Evolutionary conservation across 2,797 vertebrate species (phyloP).

Genomic region (Manis javanica): DNA sequence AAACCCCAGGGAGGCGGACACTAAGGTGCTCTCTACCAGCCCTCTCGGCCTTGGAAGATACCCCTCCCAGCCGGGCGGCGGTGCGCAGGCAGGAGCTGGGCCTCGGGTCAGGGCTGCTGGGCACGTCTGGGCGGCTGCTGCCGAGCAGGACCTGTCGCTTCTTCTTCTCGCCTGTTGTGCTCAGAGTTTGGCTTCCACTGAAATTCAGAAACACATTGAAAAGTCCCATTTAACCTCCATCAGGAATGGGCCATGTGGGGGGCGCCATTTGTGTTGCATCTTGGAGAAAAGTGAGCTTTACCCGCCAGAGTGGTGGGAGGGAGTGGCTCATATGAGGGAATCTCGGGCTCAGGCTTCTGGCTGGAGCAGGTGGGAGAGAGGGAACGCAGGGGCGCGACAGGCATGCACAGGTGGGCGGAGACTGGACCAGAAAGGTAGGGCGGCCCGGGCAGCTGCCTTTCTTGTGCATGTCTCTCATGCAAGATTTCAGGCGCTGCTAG

Average conservation of each 20-base stretch:
- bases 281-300: too few relatives aligned
- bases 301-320: not conserved
- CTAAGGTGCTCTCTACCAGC: not conserved
- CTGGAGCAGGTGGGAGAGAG: not conserved
- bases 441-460: not conserved
- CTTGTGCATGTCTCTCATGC: not conserved
- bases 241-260: not conserved
- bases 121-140: not conserved
- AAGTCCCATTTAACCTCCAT: not conserved
- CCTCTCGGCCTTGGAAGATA: not conserved
- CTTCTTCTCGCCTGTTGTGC: not conserved
- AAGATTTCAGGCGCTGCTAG: not conserved
- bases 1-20: not conserved
- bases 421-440: not conserved
- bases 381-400: not conserved
- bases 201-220: not conserved
- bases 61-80: not conserved
- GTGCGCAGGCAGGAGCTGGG: not conserved
- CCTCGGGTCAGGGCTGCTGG: not conserved
- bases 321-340: not conserved
- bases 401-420: fast-evolving
- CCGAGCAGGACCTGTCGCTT: not conserved
- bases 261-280: fast-evolving
- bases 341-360: not conserved
- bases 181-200: not conserved